Conservation (phyloP, 2,113 vertebrate species). For the Aegithalos caudatus region DNA sequence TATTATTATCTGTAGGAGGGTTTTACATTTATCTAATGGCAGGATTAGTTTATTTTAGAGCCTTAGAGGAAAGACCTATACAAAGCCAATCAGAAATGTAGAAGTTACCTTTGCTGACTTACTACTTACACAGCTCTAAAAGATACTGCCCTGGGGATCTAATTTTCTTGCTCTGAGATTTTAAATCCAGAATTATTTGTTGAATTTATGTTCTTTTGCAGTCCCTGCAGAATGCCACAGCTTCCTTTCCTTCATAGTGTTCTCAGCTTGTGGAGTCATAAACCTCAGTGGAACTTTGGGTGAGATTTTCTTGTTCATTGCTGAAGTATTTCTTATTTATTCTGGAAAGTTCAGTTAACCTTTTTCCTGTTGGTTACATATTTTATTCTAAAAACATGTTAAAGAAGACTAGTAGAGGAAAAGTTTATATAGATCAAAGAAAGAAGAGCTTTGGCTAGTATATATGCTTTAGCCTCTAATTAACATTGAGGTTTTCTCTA, state of each 20-base stretch:
- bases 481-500: not conserved
- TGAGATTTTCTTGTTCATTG: conserved; percentile 8
- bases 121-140: not conserved
- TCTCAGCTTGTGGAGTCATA: not conserved
- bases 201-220: conserved; percentile 34
- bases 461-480: not conserved
- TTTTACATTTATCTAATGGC: not conserved
- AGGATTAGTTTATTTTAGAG: not conserved
- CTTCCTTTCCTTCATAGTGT: conserved; percentile 11
- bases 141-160: not conserved
- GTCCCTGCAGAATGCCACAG: not conserved
- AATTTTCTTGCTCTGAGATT: not conserved
- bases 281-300: conserved; percentile 8
- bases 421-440: not conserved
- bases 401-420: not conserved
- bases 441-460: not conserved
- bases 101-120: not conserved
- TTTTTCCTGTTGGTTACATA: not conserved
- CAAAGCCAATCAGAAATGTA: not conserved
- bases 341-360: not conserved
- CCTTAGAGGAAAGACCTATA: not conserved
- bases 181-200: conserved; percentile 22
- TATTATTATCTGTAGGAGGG: not conserved
- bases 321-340: not conserved
- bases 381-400: not conserved